Base-by-base conservation (phyloP, 2,113 vertebrate genomes). In the Odocoileus hemionus region DNA sequence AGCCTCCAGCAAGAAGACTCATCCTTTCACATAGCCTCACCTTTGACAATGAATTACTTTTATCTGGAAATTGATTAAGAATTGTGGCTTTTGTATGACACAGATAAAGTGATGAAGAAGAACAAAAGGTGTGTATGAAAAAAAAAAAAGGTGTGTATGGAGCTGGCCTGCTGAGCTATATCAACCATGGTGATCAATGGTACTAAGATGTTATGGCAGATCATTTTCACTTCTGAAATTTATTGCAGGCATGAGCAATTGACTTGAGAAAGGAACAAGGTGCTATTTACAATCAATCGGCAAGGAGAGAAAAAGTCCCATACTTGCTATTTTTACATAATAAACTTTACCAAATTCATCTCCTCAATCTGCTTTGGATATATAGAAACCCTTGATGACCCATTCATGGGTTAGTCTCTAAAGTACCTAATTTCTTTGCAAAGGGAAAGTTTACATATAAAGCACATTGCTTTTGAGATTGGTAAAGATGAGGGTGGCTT, bases 381-480 rank as follows among this genome's bases (percentile, higher is more conserved):
- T 92, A 84, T 45, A 76, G 80, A 82, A 90, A 78, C 8, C 5
- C 19, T 80, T 45, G 43, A 60, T 92, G 58, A 67, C 30, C 61
- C 67, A 52, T 67, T 60, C 47, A 21, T 54, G 5, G 0, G 13
- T 82, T 95, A 82, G 50, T 96, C 60, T 94, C 55, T 87, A 92
- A 47, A 36, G 87, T 92, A 93, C 16, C 19, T 82, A 89, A 95
- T 91, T 94, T 92, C 12, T 90, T 92, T 85, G 33, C 64, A 92
- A 86, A 95, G 58, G 25, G 1, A 50, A 7, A 19, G 1, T 82
- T 92, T 80, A 33, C 85, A 12, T 17, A 80, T 55, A 67, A 82
- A 96, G 67, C 11, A 47, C 83, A 54, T 82, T 94, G 26, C 47
- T 89, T 95, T 89, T 89, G 23, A 57, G 58, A 95, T 83, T 94